Evolutionary conservation across 2,113 vertebrate species (phyloP).

Genomic region (Pristiophorus japonicus): DNA sequence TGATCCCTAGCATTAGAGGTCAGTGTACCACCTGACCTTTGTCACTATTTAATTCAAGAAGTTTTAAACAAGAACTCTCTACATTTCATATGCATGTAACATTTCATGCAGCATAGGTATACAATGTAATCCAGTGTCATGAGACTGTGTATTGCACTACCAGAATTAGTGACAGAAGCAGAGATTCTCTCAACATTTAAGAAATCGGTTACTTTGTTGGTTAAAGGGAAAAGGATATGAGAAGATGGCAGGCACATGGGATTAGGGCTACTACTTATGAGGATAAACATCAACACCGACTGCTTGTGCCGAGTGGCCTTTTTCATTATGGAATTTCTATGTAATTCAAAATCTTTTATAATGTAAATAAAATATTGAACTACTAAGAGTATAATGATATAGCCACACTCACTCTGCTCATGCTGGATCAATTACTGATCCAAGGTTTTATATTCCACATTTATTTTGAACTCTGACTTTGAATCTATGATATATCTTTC

Average conservation of each 20-base stretch:
- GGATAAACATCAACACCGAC: not conserved
- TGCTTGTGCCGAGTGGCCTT: not conserved
- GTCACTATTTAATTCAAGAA: not conserved
- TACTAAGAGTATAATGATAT: not conserved
- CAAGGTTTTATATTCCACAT: not conserved
- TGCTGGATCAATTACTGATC: not conserved
- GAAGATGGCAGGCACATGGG: not conserved
- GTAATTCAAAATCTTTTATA: not conserved
- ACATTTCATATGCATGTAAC: not conserved
- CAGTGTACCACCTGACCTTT: not conserved
- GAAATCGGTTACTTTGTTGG: not conserved
- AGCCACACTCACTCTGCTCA: not conserved
- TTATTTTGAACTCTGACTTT: conserved; percentile 16
- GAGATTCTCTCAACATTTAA: not conserved
- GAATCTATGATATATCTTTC: not conserved
- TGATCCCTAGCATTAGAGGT: not conserved
- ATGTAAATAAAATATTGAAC: not conserved
- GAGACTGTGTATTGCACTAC: not conserved
- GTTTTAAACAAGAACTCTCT: not conserved
- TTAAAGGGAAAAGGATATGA: not conserved
- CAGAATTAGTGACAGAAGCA: not conserved
- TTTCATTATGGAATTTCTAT: not conserved
- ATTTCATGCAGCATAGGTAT: not conserved
- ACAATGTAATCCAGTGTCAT: not conserved
- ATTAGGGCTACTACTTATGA: not conserved